Evolutionary conservation across 2,888 invertebrate genomes (phyloP).

Genomic region (Oscheius sp.): DNA sequence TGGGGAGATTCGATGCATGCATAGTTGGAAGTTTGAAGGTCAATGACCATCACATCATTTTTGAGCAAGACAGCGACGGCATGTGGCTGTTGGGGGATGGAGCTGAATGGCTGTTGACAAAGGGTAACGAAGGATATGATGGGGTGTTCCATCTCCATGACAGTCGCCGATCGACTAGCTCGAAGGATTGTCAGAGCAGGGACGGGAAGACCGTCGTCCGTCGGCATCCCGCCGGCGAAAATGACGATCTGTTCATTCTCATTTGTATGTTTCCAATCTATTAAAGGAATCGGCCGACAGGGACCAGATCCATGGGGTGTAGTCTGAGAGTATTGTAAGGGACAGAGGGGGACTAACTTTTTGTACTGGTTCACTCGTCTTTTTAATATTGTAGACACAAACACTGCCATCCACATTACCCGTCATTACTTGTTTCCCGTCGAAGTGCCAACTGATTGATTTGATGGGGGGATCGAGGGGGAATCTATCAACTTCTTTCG

Average conservation of each 20-base stretch:
- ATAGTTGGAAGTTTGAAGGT: slow-evolving; percentile 85
- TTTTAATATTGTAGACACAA: slow-evolving; percentile 87
- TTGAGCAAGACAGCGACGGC: slow-evolving; percentile 96
- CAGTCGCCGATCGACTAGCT: slow-evolving; percentile 72
- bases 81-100: slow-evolving; percentile 90
- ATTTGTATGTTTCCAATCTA: slow-evolving; percentile 62
- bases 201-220: slow-evolving; percentile 68
- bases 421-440: slow-evolving; percentile 96
- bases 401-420: slow-evolving; percentile 92
- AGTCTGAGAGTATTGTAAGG: slow-evolving; percentile 27
- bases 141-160: slow-evolving; percentile 98
- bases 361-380: slow-evolving; percentile 66
- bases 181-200: slow-evolving; percentile 73
- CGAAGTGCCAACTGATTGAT: slow-evolving; percentile 78
- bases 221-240: slow-evolving; percentile 69
- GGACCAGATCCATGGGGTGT: slow-evolving; percentile 57
- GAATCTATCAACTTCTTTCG: slow-evolving; percentile 80
- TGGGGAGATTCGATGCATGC: slow-evolving; percentile 99
- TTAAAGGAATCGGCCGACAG: slow-evolving; percentile 63
- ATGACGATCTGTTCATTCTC: slow-evolving; percentile 65
- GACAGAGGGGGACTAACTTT: slow-evolving; percentile 6
- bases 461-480: slow-evolving; percentile 64
- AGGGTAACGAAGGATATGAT: slow-evolving; percentile 93
- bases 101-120: slow-evolving; percentile 39
- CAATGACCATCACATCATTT: slow-evolving; percentile 96